Percentiles rank a stretch among this genome's conserved stretches.
phyloP scores from a whole-genome alignment of 1,140 invertebrate species.

The Saccostrea cuccullata region DNA sequence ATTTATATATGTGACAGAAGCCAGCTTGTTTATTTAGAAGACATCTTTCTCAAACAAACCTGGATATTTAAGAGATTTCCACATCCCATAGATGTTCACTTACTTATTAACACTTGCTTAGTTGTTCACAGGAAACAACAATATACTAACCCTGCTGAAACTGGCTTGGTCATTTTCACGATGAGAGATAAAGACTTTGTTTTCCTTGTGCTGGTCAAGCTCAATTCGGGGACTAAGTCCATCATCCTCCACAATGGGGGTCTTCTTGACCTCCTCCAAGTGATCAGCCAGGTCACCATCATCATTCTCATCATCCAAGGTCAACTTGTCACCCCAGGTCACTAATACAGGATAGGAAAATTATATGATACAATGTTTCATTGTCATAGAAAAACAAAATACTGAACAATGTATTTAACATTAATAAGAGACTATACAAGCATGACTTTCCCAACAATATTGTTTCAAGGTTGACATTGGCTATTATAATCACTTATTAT shows the following conservation, averaged over 20 bases:
- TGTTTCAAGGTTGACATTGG: too few species aligned
- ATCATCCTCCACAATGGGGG: constrained; percentile 23
- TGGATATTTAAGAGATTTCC: background rate
- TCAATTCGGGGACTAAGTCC: constrained; percentile 12
- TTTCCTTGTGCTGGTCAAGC: background rate
- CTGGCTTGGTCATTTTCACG: constrained; percentile 27
- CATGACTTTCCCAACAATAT: too few species aligned
- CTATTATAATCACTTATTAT: too few species aligned
- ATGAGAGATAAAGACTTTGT: constrained; percentile 31
- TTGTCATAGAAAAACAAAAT: too few species aligned
- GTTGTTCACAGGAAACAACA: background rate
- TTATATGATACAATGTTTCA: too few species aligned
- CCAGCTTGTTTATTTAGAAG: too few species aligned
- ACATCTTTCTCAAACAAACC: background rate
- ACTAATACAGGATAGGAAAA: background rate
- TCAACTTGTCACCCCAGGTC: constrained; percentile 1
- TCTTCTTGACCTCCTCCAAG: background rate
- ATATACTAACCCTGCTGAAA: background rate
- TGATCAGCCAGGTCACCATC: constrained; percentile 15
- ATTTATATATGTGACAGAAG: too few species aligned
- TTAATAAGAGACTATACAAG: too few species aligned
- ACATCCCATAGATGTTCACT: too few species aligned
- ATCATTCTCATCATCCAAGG: constrained; percentile 15
- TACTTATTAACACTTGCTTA: background rate
- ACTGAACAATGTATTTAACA: too few species aligned